These are phyloP conservation scores for Callosobruchus maculatus DNA, from an alignment of 2,888 invertebrate genomes.

Conservation along the genomic window DNA sequence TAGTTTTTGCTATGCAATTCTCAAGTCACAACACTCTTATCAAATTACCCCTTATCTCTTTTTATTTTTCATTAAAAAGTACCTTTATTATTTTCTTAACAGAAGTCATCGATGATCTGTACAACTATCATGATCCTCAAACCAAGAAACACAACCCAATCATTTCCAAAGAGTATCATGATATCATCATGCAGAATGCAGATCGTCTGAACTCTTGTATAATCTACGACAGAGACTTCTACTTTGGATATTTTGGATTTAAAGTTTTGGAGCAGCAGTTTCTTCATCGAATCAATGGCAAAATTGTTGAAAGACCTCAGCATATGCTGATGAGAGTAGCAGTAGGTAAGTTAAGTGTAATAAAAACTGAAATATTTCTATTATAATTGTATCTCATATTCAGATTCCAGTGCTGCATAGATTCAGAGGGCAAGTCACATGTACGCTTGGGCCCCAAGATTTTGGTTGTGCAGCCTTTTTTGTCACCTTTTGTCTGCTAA, in stretches of 20 bases:
- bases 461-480: too few relatives aligned
- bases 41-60: too few relatives aligned
- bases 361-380: too few relatives aligned
- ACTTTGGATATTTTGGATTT: slow-evolving; percentile 97
- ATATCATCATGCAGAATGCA: slow-evolving; percentile 79
- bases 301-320: slow-evolving; percentile 94
- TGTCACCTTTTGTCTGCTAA: too few relatives aligned
- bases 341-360: slow-evolving; percentile 53
- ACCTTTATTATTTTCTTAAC: slow-evolving; percentile 18
- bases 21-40: too few relatives aligned
- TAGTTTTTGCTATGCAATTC: too few relatives aligned
- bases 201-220: slow-evolving; percentile 90
- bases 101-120: slow-evolving; percentile 89
- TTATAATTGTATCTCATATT: too few relatives aligned
- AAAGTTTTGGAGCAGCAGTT: slow-evolving; percentile 96
- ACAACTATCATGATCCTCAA: slow-evolving; percentile 60
- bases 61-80: too few relatives aligned
- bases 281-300: slow-evolving; percentile 83
- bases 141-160: slow-evolving; percentile 71
- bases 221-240: slow-evolving; percentile 94
- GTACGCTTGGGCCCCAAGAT: too few relatives aligned
- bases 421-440: too few relatives aligned
- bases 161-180: slow-evolving; percentile 79
- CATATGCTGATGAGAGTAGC: slow-evolving; percentile 98
- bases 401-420: too few relatives aligned